These are phyloP conservation scores for Thyatira batis DNA, from an alignment of 2,888 invertebrate species.

Conservation along the genomic window DNA sequence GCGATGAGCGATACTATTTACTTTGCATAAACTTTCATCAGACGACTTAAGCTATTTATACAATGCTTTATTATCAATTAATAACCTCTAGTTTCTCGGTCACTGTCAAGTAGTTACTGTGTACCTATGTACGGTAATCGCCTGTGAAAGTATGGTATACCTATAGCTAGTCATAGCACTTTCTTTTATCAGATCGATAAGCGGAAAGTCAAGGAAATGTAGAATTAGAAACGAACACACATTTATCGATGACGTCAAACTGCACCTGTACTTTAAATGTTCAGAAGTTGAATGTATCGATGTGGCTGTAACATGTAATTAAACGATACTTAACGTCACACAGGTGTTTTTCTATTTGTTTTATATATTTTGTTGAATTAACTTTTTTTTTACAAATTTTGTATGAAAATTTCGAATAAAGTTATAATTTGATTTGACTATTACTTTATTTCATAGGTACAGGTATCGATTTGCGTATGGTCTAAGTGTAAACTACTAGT, in stretches of 20 bases:
- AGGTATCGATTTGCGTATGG: too few relatives aligned
- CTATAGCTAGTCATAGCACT: neutral
- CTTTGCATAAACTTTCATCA: too few relatives aligned
- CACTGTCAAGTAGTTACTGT: neutral
- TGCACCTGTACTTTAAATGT: neutral
- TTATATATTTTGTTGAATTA: neutral
- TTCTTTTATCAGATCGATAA: neutral
- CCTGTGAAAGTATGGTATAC: neutral
- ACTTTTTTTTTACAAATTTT: neutral
- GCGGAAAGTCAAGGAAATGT: neutral
- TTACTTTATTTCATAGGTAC: neutral
- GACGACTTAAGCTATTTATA: too few relatives aligned
- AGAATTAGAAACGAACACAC: neutral
- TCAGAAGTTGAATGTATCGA: neutral
- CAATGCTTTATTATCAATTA: neutral
- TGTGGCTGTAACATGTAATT: too few relatives aligned
- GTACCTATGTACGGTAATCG: neutral
- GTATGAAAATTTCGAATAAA: neutral
- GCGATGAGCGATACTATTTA: too few relatives aligned
- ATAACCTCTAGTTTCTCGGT: neutral
- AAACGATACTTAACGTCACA: too few relatives aligned
- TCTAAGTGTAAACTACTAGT: too few relatives aligned
- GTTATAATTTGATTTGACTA: neutral
- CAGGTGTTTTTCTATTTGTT: neutral
- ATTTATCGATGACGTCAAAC: neutral